Evolutionary conservation across 2,888 invertebrate genomes (phyloP), one percentile per base, ranked within the genome.

Genomic region (Achlya flavicornis): DNA sequence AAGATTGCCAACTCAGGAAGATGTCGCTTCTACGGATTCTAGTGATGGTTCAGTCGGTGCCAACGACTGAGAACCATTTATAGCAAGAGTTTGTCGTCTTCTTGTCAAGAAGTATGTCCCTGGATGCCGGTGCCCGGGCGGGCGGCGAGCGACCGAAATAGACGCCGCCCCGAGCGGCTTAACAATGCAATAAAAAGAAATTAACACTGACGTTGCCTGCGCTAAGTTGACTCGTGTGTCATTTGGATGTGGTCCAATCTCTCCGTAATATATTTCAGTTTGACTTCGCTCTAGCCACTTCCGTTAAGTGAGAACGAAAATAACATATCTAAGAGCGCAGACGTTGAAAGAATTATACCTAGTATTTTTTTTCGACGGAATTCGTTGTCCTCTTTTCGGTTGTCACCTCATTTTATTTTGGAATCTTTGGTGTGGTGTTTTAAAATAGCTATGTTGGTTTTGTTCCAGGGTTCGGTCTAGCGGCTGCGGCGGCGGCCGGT

Each of bases 401-500:
- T 81, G 78, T 78, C 78, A 78, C 75, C 71, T 83, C 73, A 70
- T 82, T 73, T 64, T 67, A 66, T 68, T 66, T 71, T 65, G 53
- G 63, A 71, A 64, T 69, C 68, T 61, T 63, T 64, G 61, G 63
- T 71, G 71, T 71, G 64, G 69, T 41, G 63, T 68, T 66, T 77
- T 80, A 81, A 75, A 53, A 53, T 53, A 53, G 19, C 7, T 19
- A 19, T 53, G 53, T 53, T 53, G 53, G 19, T 53, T 11, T 89
- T 86, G 87, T 90, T 91, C 63, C 90, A 92, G 92, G 92, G 66
- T 93, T 93, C 70, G 91, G 92, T 7, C 71, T 93, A 69, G 92
- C 93, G 12, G 92, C 93, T 58, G 93, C 92, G 58, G 92, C 93
- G 57, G 96, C 97, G 72, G 94, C 95, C 63, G 96, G 97, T 71